These are phyloP conservation scores for Fukomys damarensis DNA, from an alignment of 2,113 vertebrate genomes.

Conservation along the genomic window DNA sequence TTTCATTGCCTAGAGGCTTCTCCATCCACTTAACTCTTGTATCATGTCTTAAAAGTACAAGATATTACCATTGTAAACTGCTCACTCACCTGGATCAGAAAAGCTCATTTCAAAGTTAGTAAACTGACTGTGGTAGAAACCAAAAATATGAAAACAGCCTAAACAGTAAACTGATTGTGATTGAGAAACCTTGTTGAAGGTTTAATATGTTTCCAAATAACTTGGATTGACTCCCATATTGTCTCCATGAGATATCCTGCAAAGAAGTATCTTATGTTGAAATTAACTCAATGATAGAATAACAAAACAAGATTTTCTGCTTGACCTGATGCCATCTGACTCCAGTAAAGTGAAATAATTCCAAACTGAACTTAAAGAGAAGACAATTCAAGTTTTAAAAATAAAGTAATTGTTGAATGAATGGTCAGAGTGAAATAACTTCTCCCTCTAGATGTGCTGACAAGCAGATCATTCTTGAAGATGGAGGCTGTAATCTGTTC, in stretches of 20 bases:
- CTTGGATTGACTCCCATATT: neutral
- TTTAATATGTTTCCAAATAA: neutral
- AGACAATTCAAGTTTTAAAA: neutral
- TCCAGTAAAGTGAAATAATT: constrained; percentile 8
- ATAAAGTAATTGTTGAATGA: neutral
- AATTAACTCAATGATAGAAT: neutral
- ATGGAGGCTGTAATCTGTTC: neutral
- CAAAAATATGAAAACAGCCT: no score
- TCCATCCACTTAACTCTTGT: neutral
- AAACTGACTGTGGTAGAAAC: neutral
- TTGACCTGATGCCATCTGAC: neutral
- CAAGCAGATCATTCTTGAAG: neutral
- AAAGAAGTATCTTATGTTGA: neutral
- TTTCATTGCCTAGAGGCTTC: neutral
- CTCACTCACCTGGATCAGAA: neutral
- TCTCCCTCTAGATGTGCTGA: neutral
- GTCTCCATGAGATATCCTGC: neutral
- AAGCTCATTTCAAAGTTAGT: neutral
- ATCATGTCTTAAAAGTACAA: neutral
- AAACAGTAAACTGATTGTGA: no score
- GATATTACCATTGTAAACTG: neutral
- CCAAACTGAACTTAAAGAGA: neutral
- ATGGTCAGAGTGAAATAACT: no score
- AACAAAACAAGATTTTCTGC: neutral
- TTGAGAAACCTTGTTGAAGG: neutral